Percentiles rank a stretch among this genome's conserved stretches.
These are phyloP conservation scores for Rhopalosiphum maidis DNA, from an alignment of 1,140 invertebrate genomes.

Conservation along the genomic window DNA sequence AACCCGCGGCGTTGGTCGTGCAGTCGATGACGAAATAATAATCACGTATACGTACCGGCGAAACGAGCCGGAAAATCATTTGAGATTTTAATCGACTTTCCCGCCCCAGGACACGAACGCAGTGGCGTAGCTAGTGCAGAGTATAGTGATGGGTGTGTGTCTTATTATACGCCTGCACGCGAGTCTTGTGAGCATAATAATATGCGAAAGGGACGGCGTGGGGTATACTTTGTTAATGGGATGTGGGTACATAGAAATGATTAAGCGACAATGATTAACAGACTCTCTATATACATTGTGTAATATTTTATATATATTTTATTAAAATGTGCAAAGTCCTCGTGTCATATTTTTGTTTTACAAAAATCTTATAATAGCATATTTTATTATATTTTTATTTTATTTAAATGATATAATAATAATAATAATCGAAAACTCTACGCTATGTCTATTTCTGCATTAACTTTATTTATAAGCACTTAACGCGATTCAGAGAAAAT, in stretches of 20 bases:
- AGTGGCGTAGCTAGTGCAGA: neutral
- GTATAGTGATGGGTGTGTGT: neutral
- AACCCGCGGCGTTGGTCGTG: neutral
- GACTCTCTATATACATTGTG: neutral
- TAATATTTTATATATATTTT: neutral
- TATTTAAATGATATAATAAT: neutral
- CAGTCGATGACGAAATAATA: neutral
- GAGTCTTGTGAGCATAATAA: neutral
- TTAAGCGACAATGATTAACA: neutral
- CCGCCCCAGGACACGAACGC: neutral
- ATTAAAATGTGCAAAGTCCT: neutral
- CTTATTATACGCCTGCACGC: neutral
- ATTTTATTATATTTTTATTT: neutral
- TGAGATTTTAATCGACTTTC: conserved; percentile 37
- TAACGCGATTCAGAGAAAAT: neutral
- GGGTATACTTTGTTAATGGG: neutral
- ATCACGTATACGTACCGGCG: neutral
- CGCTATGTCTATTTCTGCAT: neutral
- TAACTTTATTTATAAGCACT: neutral
- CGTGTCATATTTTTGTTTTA: neutral
- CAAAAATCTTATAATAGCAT: neutral
- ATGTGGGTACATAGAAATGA: neutral
- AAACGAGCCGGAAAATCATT: conserved; percentile 39
- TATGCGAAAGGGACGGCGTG: neutral
- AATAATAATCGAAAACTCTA: neutral